phyloP scores from a whole-genome alignment of 2,113 vertebrate species.

The Balaeniceps rex region DNA sequence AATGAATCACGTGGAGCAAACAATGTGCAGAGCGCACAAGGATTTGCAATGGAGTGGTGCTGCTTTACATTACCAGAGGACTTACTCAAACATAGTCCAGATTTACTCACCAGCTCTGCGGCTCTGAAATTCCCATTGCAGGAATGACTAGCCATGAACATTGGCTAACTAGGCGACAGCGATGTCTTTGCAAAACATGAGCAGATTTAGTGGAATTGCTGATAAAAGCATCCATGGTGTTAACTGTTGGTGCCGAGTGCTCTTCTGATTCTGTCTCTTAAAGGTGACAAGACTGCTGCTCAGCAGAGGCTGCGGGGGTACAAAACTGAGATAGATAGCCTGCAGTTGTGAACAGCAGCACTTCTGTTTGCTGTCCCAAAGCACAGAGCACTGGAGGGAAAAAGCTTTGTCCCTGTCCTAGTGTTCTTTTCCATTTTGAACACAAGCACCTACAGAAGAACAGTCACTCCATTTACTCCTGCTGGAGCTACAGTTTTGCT shows the following conservation, averaged over 20 bases:
- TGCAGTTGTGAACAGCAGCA: not conserved
- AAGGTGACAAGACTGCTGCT: not conserved
- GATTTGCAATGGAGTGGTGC: not conserved
- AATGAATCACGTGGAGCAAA: not conserved
- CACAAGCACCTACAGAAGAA: not conserved
- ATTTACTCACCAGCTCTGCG: not conserved
- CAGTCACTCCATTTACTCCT: not conserved
- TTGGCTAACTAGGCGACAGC: not conserved
- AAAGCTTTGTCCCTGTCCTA: not conserved
- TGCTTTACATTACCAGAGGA: not conserved
- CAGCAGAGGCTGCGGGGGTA: not conserved
- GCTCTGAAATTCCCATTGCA: not conserved
- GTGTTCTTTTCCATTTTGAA: not conserved
- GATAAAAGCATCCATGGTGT: fast-evolving
- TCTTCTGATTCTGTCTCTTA: not conserved
- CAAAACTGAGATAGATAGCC: not conserved
- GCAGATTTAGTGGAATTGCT: not conserved
- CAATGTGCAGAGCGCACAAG: not conserved
- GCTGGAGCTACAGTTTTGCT: not conserved
- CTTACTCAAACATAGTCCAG: not conserved
- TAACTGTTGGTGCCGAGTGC: not conserved
- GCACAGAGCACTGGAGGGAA: not conserved
- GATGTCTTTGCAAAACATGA: not conserved
- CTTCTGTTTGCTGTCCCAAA: not conserved
- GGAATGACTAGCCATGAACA: not conserved